Percentiles rank a stretch among this genome's conserved stretches.
These are phyloP conservation scores for Heterotilapia buettikoferi DNA, from an alignment of 2,113 vertebrate species.

Conservation along the genomic window DNA sequence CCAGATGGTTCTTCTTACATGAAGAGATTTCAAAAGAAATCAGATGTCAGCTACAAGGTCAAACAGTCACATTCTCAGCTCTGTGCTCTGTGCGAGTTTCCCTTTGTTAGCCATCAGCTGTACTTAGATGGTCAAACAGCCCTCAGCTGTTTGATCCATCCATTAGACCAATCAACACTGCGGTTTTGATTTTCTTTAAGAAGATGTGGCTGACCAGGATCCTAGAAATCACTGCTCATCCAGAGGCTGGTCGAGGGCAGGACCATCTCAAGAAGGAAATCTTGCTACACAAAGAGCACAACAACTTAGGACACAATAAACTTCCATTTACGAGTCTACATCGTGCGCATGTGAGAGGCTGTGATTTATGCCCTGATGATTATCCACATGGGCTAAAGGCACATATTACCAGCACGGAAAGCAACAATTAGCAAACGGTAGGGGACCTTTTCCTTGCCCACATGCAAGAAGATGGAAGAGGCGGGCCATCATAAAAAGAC, in stretches of 20 bases:
- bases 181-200: conserved; percentile 26
- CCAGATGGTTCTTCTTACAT: not conserved
- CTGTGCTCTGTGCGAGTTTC: not conserved
- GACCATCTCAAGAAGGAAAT: not conserved
- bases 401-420: not conserved
- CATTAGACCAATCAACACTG: conserved; percentile 18
- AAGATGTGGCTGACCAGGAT: not conserved
- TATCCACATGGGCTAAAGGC: not conserved
- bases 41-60: not conserved
- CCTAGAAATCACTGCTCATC: not conserved
- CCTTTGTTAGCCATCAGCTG: not conserved
- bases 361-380: not conserved
- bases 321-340: not conserved
- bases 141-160: not conserved
- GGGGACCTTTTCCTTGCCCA: not conserved
- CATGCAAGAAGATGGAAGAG: not conserved
- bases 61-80: not conserved
- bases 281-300: not conserved
- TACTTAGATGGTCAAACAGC: conserved; percentile 12
- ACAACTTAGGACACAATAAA: not conserved
- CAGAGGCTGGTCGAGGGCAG: not conserved
- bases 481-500: not conserved
- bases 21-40: conserved; percentile 8
- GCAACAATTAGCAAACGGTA: conserved; percentile 31
- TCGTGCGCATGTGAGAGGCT: not conserved